phyloP scores from a whole-genome alignment of 2,888 invertebrate genomes.

The Tromatobia lineatoria region DNA sequence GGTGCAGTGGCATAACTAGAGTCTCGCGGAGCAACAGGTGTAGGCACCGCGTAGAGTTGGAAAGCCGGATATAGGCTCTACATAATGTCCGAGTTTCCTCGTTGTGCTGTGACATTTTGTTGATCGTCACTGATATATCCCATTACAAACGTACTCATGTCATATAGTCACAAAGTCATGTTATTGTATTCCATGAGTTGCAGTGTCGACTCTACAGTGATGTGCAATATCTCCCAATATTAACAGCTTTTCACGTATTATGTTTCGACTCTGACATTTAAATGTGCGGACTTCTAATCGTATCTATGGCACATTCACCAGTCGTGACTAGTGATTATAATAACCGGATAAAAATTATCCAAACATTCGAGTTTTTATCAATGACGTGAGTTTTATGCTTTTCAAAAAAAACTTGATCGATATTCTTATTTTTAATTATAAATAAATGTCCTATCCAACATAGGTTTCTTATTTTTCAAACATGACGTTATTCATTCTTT shows the following conservation, averaged over 20 bases:
- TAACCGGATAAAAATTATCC: background rate
- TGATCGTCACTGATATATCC: slow-evolving; percentile 21
- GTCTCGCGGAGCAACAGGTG: slow-evolving; percentile 68
- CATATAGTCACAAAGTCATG: slow-evolving; percentile 32
- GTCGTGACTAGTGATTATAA: background rate
- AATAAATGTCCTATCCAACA: background rate
- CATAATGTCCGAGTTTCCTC: slow-evolving; percentile 27
- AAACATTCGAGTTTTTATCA: background rate
- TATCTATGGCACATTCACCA: background rate
- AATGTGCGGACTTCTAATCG: background rate
- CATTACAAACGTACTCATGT: background rate
- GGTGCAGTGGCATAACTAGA: slow-evolving; percentile 60
- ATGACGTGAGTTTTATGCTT: too few relatives aligned
- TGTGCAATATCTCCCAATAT: background rate
- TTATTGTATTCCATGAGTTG: slow-evolving; percentile 44
- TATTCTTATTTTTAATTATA: too few relatives aligned
- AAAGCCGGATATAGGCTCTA: slow-evolving; percentile 48
- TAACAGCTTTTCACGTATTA: background rate
- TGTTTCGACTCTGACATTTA: background rate
- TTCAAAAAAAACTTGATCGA: too few relatives aligned
- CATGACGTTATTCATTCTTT: background rate
- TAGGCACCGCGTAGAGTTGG: slow-evolving; percentile 30
- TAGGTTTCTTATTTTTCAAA: background rate
- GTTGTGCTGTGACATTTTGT: slow-evolving; percentile 34
- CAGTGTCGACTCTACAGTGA: slow-evolving; percentile 1